Evolutionary conservation across 2,113 vertebrate genomes (phyloP), one percentile per base, ranked within the genome.

Genomic region (Lichenostomus cassidix): DNA sequence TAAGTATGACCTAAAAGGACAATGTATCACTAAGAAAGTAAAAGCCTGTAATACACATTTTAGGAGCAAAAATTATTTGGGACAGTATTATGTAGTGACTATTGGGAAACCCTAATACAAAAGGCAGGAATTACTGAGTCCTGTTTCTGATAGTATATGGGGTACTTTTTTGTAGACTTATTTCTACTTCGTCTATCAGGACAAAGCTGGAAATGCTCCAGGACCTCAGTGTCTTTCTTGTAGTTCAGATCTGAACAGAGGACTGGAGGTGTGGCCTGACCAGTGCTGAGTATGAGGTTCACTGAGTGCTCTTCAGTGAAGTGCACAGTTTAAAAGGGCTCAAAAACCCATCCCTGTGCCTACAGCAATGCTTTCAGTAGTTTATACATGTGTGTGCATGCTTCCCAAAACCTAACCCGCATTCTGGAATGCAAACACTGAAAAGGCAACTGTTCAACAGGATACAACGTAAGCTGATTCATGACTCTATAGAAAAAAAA

Each of bases 381-480:
- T 63, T 59, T 27, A 10, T 73, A 25, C 91, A 7, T 95, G 92
- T 56, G 69, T 15, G 42, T 82, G 52, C 89, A 81, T 2, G 86
- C 78, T 94, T 89, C 64, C 62, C 65, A 47, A 90, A 91, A 84
- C 74, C 70, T 94, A 90, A 80, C 83, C 90, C 80, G 7, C 76
- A 6, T 35, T 41, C 85, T 93, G 94, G 94, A 96, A 97, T 96
- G 88, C 75, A 91, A 82, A 82, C 44, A 69, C 53, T 85, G 76
- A 75, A 89, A 87, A 69, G 59, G 69, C 60, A 87, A 11, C 71
- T 65, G 74, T 39, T 95, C 42, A 84, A 25, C 93, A 83, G 68
- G 68, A 96, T 42, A 78, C 14, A 5, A 19, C 15, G 8, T 31
- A 52, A 87, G 33, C 65, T 39, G 17, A 83, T 65, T 74, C 59